Percentiles rank a stretch among this genome's conserved stretches.
Conservation (phyloP, 1,140 invertebrate species). For the Microplitis mediator region DNA sequence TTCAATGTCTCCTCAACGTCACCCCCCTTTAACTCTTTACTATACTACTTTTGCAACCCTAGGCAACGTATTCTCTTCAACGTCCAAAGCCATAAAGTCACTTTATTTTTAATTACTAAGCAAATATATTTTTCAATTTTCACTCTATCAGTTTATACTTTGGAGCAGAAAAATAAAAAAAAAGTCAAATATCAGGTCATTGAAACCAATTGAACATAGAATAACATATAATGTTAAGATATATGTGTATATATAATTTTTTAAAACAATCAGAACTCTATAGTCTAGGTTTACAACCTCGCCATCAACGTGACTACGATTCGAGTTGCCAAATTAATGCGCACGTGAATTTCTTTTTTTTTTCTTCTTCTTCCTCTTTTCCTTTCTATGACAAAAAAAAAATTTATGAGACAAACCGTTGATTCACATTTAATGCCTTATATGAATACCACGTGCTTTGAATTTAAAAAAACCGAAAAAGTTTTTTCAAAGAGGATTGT, state of each 20-base stretch:
- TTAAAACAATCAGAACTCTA: not conserved
- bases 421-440: constrained; percentile 7
- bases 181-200: too few species aligned
- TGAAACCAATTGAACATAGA: too few species aligned
- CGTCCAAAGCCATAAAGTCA: too few species aligned
- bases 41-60: not conserved
- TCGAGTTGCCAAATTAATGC: constrained; percentile 4
- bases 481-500: not conserved
- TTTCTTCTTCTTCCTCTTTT: constrained; percentile 16
- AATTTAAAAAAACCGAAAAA: not conserved
- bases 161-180: too few species aligned
- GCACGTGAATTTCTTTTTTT: constrained; percentile 3
- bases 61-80: too few species aligned
- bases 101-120: too few species aligned
- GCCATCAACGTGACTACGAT: constrained; percentile 19
- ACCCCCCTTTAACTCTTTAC: not conserved
- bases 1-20: constrained; percentile 11
- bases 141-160: too few species aligned
- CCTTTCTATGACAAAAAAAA: not conserved
- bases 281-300: constrained; percentile 13
- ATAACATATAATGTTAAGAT: too few species aligned
- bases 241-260: too few species aligned
- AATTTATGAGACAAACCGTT: constrained; percentile 16
- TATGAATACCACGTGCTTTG: not conserved
- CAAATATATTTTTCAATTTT: too few species aligned